Percentiles rank a stretch among this genome's conserved stretches.
These are phyloP conservation scores for Thunnus albacares DNA, from an alignment of 2,797 vertebrate species.

Conservation along the genomic window DNA sequence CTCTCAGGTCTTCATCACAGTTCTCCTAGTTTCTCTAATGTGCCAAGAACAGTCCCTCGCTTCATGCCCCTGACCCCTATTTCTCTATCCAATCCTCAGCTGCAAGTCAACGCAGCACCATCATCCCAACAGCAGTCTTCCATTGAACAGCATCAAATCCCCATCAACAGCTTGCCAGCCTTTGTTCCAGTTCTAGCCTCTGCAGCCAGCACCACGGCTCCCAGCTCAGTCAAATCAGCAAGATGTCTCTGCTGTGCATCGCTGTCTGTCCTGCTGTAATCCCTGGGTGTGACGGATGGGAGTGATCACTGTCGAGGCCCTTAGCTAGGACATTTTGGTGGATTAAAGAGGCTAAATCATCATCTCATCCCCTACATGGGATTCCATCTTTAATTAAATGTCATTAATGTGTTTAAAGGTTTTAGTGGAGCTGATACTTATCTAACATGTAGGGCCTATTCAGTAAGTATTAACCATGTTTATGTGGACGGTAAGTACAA, in stretches of 20 bases:
- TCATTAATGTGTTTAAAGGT: slow-evolving; percentile 68
- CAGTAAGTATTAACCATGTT: slow-evolving; percentile 47
- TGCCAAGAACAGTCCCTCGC: slow-evolving; percentile 59
- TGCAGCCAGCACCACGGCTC: slow-evolving; percentile 54
- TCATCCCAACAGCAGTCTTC: slow-evolving; percentile 37
- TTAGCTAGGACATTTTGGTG: slow-evolving; percentile 64
- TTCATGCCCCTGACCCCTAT: slow-evolving; percentile 53
- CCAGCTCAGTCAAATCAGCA: slow-evolving; percentile 72
- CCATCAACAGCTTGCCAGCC: slow-evolving; percentile 65
- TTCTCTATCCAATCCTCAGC: slow-evolving; percentile 59
- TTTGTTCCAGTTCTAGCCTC: slow-evolving; percentile 59
- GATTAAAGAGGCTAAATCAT: slow-evolving; percentile 77
- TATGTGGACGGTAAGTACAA: slow-evolving; percentile 25
- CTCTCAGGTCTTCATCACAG: slow-evolving; percentile 71
- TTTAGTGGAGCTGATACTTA: slow-evolving; percentile 62
- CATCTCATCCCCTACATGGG: slow-evolving; percentile 59
- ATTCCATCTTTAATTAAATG: slow-evolving; percentile 72
- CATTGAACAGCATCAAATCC: slow-evolving; percentile 65
- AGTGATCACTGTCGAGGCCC: slow-evolving; percentile 65
- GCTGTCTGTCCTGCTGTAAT: slow-evolving; percentile 72
- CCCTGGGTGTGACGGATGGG: slow-evolving; percentile 68
- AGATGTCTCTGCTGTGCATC: slow-evolving; percentile 60
- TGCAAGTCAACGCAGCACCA: slow-evolving; percentile 47
- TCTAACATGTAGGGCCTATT: slow-evolving; percentile 43
- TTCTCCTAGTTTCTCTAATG: slow-evolving; percentile 46